Evolutionary conservation across 2,888 invertebrate genomes (phyloP).

Genomic region (Oscheius sp.): DNA sequence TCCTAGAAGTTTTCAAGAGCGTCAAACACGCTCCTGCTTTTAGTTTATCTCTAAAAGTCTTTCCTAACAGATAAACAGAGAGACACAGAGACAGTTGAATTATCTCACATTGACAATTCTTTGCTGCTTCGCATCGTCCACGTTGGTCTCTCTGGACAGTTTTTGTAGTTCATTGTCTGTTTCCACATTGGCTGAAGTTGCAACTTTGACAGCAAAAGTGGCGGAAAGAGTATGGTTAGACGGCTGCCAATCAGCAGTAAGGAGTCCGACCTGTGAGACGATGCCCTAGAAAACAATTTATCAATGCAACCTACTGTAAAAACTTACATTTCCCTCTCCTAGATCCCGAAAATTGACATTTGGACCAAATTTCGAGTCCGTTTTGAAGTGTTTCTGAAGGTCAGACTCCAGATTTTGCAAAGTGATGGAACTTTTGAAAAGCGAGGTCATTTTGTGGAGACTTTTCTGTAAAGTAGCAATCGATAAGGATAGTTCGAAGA

Average conservation of each 20-base stretch:
- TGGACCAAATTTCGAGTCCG: constrained; percentile 18
- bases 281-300: constrained; percentile 5
- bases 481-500: background rate
- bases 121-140: constrained; percentile 10
- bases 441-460: background rate
- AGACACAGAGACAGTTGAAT: no score
- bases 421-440: constrained; percentile 15
- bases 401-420: background rate
- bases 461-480: background rate
- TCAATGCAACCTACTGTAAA: background rate
- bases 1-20: no score
- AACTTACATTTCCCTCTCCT: constrained; percentile 23
- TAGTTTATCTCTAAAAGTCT: no score
- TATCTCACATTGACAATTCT: constrained; percentile 1
- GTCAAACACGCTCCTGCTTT: no score
- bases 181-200: background rate
- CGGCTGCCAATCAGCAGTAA: constrained; percentile 26
- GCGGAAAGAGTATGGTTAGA: background rate
- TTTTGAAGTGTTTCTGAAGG: constrained; percentile 6
- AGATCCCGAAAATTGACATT: constrained; percentile 12
- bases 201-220: constrained; percentile 29
- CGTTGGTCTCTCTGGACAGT: background rate
- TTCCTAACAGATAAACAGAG: no score
- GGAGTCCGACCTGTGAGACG: constrained; percentile 13
- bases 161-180: constrained; percentile 16